Conservation (phyloP, 2,797 vertebrate genomes). For the Benthosema pterotum region DNA sequence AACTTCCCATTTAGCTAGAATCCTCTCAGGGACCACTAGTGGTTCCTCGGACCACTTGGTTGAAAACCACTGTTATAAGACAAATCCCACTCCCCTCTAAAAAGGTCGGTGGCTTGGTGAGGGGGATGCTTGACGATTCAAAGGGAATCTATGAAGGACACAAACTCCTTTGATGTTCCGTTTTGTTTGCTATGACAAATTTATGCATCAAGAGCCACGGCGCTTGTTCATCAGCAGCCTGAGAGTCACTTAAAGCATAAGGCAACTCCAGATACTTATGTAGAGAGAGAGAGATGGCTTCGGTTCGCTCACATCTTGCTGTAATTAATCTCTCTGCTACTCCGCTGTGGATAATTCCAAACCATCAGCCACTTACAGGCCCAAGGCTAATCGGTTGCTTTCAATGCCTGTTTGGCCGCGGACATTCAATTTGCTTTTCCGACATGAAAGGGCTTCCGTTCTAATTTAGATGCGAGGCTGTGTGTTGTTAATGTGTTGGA, state of each 20-base stretch:
- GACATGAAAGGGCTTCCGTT: conserved; percentile 53
- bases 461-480: conserved; percentile 33
- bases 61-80: too few species aligned
- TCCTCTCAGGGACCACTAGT: too few species aligned
- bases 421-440: conserved; percentile 52
- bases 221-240: conserved; percentile 72
- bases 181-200: conserved; percentile 49
- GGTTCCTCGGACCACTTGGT: too few species aligned
- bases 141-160: conserved; percentile 59
- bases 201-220: conserved; percentile 70
- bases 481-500: conserved; percentile 43
- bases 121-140: conserved; percentile 37
- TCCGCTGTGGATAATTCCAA: conserved; percentile 49
- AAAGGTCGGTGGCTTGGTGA: conserved; percentile 49
- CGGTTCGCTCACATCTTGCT: conserved; percentile 51
- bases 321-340: conserved; percentile 71
- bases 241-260: conserved; percentile 64
- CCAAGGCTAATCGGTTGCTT: conserved; percentile 59
- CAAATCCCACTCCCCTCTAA: conserved; percentile 27
- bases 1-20: too few species aligned
- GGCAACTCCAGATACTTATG: conserved; percentile 53
- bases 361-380: conserved; percentile 52
- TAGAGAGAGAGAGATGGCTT: conserved; percentile 63
- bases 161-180: conserved; percentile 54
- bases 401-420: conserved; percentile 53